Evolutionary conservation across 2,797 vertebrate species (phyloP).

Genomic region (Propithecus perrieri): DNA sequence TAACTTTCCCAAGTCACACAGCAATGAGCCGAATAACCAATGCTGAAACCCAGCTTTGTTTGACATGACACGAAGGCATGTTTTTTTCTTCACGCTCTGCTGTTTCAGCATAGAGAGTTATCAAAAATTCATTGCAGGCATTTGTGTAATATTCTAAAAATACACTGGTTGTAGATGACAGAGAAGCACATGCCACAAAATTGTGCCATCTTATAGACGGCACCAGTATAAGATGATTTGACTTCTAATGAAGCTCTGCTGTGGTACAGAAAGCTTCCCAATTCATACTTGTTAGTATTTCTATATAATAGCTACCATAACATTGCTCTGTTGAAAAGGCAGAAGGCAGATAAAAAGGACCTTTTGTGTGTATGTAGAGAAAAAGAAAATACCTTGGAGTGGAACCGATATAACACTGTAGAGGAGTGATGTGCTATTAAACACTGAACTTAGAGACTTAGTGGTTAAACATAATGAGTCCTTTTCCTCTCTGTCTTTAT

Average conservation of each 20-base stretch:
- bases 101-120: background rate
- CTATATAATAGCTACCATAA: conserved; percentile 70
- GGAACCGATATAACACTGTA: conserved; percentile 43
- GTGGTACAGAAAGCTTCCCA: background rate
- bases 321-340: conserved; percentile 63
- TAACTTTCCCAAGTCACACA: background rate
- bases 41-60: background rate
- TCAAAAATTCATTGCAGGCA: background rate
- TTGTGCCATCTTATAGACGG: background rate
- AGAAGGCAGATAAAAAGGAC: conserved; percentile 66
- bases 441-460: conserved; percentile 49
- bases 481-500: conserved; percentile 50
- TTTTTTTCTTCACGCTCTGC: background rate
- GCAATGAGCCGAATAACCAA: background rate
- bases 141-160: conserved; percentile 20
- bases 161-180: background rate
- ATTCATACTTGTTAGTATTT: conserved; percentile 75
- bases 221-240: background rate
- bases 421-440: background rate
- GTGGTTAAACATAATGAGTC: conserved; percentile 19
- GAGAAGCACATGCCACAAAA: background rate
- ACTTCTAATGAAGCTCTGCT: conserved; percentile 24
- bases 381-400: conserved; percentile 57
- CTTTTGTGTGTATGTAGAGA: conserved; percentile 36
- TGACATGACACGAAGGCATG: background rate